Evolutionary conservation across 2,888 invertebrate species (phyloP).

Genomic region (Steromphala cineraria): DNA sequence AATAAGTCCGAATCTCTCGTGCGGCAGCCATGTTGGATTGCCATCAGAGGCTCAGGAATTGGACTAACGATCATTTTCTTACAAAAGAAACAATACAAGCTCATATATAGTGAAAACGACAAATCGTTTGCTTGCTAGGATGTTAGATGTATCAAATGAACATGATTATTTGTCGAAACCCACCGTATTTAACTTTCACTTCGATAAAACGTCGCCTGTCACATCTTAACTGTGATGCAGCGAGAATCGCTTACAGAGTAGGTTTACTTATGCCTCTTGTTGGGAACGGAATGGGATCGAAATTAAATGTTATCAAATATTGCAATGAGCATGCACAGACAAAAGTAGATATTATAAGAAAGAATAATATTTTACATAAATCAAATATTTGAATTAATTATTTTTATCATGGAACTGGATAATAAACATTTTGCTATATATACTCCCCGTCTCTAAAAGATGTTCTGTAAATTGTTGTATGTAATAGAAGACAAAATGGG

Average conservation of each 20-base stretch:
- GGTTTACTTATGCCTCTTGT: neutral
- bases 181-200: conserved; percentile 15
- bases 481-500: too few relatives aligned
- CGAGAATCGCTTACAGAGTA: neutral
- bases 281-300: conserved; percentile 1
- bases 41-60: neutral
- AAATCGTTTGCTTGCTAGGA: neutral
- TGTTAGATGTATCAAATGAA: conserved; percentile 3
- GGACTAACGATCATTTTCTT: conserved; percentile 13
- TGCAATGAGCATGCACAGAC: too few relatives aligned
- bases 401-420: too few relatives aligned
- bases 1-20: conserved; percentile 7
- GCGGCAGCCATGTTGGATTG: conserved; percentile 18
- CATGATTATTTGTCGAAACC: neutral
- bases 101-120: neutral
- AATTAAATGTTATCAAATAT: neutral
- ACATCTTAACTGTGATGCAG: conserved; percentile 19
- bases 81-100: conserved; percentile 4
- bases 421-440: too few relatives aligned
- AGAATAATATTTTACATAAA: too few relatives aligned
- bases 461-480: too few relatives aligned
- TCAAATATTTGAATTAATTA: too few relatives aligned
- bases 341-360: too few relatives aligned
- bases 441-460: too few relatives aligned
- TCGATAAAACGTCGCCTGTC: neutral